Evolutionary conservation across 2,113 vertebrate species (phyloP).

Genomic region (Rhineura floridana): DNA sequence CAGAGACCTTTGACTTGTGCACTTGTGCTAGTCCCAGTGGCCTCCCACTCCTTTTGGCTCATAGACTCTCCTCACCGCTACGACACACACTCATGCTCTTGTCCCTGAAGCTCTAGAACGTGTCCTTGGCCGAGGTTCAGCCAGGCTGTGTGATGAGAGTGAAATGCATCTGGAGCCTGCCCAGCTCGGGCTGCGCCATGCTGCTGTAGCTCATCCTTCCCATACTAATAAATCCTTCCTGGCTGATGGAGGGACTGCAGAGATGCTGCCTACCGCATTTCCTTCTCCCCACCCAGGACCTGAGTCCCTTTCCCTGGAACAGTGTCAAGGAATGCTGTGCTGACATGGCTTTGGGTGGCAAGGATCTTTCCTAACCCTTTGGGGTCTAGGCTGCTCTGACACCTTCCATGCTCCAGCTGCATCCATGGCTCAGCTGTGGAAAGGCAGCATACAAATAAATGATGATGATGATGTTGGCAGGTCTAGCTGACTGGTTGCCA

Average conservation of each 20-base stretch:
- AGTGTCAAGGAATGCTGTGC: no score
- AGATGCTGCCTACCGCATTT: not conserved
- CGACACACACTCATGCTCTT: not conserved
- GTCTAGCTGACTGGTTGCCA: not conserved
- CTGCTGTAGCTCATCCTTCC: not conserved
- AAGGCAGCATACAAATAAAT: no score
- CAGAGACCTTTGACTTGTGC: not conserved
- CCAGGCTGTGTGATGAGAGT: not conserved
- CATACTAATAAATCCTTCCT: constrained; percentile 7
- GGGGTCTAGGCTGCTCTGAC: not conserved
- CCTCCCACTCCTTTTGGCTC: not conserved
- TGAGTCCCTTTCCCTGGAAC: not conserved
- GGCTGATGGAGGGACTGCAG: not conserved
- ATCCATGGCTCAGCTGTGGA: no score
- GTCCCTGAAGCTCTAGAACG: not conserved
- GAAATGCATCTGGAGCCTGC: not conserved
- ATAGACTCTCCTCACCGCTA: not conserved
- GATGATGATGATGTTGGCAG: no score
- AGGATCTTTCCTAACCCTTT: not conserved
- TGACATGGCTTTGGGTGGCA: not conserved
- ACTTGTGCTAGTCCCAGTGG: not conserved
- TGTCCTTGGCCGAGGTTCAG: constrained; percentile 1
- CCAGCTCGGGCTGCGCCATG: not conserved
- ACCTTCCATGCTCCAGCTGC: not conserved
- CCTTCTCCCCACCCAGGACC: not conserved